A percentile compares a stretch with the other conserved stretches of the same genome.
phyloP scores from a whole-genome alignment of 2,888 invertebrate genomes.

The Drosophila paramelanica region DNA sequence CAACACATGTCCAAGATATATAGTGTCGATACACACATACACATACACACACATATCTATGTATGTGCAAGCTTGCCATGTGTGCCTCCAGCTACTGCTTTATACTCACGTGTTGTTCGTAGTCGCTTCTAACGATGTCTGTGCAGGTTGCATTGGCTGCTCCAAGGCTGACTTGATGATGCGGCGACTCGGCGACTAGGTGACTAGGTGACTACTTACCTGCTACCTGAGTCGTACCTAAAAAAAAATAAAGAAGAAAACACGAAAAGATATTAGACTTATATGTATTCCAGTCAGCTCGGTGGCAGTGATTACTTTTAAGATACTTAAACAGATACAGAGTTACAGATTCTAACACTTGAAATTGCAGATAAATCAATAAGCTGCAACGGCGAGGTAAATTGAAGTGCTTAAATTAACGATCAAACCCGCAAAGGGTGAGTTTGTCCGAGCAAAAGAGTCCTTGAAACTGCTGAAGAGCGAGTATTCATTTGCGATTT shows the following conservation, averaged over 20 bases:
- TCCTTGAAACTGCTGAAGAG: not conserved
- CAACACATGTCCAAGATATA: conserved; percentile 79
- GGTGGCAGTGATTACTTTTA: conserved; percentile 36
- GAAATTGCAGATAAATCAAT: conserved; percentile 24
- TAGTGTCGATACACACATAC: conserved; percentile 57
- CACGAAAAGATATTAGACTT: not conserved
- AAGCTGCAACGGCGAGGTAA: conserved; percentile 2
- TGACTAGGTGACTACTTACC: conserved; percentile 29
- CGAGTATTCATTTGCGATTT: not conserved
- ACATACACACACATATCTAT: conserved; percentile 7
- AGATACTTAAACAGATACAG: conserved; percentile 31
- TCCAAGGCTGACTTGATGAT: conserved; percentile 47
- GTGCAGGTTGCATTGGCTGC: conserved; percentile 75
- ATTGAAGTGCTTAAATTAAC: conserved; percentile 12
- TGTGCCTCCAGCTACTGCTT: conserved; percentile 22
- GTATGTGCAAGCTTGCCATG: not conserved
- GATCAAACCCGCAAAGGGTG: not conserved
- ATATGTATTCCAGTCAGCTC: conserved; percentile 22
- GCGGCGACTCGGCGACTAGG: conserved; percentile 10
- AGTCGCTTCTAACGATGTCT: conserved; percentile 69
- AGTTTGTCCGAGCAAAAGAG: not conserved
- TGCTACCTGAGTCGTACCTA: conserved; percentile 29
- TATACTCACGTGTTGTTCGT: conserved; percentile 69
- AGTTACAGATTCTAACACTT: conserved; percentile 17
- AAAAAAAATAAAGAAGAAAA: conserved; percentile 1